Percentiles rank a stretch among this genome's conserved stretches.
These are phyloP conservation scores for Plecotus auritus DNA, from an alignment of 2,113 vertebrate genomes.

Conservation along the genomic window DNA sequence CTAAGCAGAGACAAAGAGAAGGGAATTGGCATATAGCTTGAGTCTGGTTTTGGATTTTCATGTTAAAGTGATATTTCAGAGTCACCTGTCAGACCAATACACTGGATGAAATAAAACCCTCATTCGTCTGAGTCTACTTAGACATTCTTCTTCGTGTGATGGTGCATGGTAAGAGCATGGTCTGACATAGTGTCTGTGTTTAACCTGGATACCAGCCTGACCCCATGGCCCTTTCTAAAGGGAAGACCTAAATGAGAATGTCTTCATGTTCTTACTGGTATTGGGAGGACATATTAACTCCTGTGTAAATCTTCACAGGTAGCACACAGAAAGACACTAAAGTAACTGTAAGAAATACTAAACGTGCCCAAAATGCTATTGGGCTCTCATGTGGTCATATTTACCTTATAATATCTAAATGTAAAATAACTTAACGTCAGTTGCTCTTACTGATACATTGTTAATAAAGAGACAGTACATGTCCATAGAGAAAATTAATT, in stretches of 20 bases:
- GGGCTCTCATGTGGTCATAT: not conserved
- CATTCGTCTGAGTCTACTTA: not conserved
- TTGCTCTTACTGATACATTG: not conserved
- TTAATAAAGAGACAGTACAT: not conserved
- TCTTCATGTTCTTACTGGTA: not conserved
- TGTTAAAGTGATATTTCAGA: conserved; percentile 21
- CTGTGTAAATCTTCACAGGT: not conserved
- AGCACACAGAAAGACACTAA: not conserved
- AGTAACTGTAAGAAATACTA: not conserved
- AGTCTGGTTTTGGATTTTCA: not conserved
- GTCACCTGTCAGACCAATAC: not conserved
- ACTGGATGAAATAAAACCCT: not conserved
- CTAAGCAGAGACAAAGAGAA: conserved; percentile 16
- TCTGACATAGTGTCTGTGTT: not conserved
- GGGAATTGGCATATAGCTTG: not conserved
- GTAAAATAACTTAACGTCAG: not conserved
- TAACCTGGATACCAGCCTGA: not conserved
- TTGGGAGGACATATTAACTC: not conserved
- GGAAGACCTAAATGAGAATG: not conserved
- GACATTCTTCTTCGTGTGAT: not conserved
- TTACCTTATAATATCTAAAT: not conserved
- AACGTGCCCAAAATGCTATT: not conserved
- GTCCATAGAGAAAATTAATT: not conserved
- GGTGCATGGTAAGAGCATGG: not conserved
- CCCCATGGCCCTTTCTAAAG: not conserved